Conservation (phyloP, 1,140 invertebrate genomes). For the Batillaria attramentaria region DNA sequence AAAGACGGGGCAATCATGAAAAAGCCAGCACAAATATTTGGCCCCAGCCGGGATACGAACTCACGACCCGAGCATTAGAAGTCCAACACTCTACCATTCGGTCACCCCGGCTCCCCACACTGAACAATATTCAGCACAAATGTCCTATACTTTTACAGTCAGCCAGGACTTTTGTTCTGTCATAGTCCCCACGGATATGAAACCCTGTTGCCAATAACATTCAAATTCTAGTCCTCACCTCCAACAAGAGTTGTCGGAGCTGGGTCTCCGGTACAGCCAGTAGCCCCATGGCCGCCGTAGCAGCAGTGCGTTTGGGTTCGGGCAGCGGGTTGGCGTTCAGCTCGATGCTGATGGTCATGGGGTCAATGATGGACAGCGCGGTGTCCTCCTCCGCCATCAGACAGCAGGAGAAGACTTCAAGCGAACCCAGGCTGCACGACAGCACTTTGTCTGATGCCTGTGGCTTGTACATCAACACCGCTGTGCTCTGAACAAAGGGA, state of each 20-base stretch:
- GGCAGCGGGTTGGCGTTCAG: constrained; percentile 65
- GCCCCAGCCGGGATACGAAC: no score
- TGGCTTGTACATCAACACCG: constrained; percentile 86
- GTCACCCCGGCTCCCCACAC: no score
- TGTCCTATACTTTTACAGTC: no score
- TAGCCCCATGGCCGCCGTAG: constrained; percentile 45
- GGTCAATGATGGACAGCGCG: constrained; percentile 96
- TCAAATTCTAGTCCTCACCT: no score
- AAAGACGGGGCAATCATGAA: no score
- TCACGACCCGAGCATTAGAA: no score
- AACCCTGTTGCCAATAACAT: not conserved
- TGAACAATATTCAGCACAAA: no score
- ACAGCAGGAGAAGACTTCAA: constrained; percentile 95
- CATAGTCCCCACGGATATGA: no score
- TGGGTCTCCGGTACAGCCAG: constrained; percentile 71
- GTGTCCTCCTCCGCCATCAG: constrained; percentile 94
- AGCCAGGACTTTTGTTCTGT: no score
- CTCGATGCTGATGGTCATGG: constrained; percentile 82
- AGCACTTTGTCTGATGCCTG: constrained; percentile 82
- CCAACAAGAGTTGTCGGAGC: constrained; percentile 59
- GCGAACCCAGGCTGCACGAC: constrained; percentile 89
- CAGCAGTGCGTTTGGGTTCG: constrained; percentile 31
- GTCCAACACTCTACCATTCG: no score
- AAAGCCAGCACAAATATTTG: no score
- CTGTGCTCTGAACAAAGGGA: constrained; percentile 83